Conservation (phyloP, 2,888 invertebrate genomes). For the Cryptocheilus praepositus region DNA sequence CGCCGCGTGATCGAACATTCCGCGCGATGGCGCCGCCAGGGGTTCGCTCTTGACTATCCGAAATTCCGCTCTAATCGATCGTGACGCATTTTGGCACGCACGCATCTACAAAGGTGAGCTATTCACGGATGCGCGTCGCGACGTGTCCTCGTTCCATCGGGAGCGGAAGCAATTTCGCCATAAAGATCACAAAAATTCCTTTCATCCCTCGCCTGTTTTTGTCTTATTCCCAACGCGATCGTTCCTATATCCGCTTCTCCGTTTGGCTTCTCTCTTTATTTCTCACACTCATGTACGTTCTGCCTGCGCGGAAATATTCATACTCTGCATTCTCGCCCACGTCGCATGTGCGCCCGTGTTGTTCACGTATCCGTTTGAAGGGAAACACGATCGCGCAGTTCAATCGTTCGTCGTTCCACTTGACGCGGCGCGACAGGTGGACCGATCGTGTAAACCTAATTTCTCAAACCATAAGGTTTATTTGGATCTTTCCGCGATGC, state of each 20-base stretch:
- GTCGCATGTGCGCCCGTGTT: constrained; percentile 22
- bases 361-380: constrained; percentile 46
- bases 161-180: constrained; percentile 16
- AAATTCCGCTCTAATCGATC: constrained; percentile 44
- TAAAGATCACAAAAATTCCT: constrained; percentile 8
- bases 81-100: constrained; percentile 25
- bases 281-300: not conserved
- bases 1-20: too few species aligned
- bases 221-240: not conserved
- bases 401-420: constrained; percentile 53
- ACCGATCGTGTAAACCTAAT: constrained; percentile 54
- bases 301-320: constrained; percentile 3
- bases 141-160: not conserved
- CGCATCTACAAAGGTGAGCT: constrained; percentile 26
- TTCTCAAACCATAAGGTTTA: constrained; percentile 58
- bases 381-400: constrained; percentile 56
- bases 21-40: too few species aligned
- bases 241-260: not conserved
- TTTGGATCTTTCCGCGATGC: constrained; percentile 39
- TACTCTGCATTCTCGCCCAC: not conserved
- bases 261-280: constrained; percentile 19
- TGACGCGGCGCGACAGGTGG: constrained; percentile 50
- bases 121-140: constrained; percentile 8
- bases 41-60: constrained; percentile 23
- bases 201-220: constrained; percentile 1